Evolutionary conservation across 2,113 vertebrate genomes (phyloP), one percentile per base, ranked within the genome.

Genomic region (Rattus rattus): DNA sequence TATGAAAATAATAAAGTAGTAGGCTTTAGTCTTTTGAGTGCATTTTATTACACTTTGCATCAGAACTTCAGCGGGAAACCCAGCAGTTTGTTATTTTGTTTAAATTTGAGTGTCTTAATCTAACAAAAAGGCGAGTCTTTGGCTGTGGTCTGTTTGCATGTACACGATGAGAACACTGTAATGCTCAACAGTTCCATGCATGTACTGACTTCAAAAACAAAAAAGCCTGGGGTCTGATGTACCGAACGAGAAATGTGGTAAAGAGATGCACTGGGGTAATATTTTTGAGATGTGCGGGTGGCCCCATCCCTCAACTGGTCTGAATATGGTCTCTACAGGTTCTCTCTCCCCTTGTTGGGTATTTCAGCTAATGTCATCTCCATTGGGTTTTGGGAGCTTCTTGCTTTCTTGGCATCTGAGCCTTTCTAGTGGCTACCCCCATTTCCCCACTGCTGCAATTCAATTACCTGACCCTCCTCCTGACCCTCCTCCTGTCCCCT

Each of bases 61-160:
- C 63, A 61, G 63, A 90, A 56, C 69, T 97, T 96, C 33, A 17
- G 43, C 94, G 52, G 47, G 20, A 36, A 83, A 92, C 72, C 69
- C 22, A 91, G 83, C 30, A 88, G 90, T 97, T 88, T 84, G 70
- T 97, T 95, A 86, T 92, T 94, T 95, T 85, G 36, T 91, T 95
- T 90, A 87, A 79, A 81, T 92, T 96, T 97, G 67, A 90, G 69
- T 93, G 49, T 24, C 76, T 47, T 95, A 54, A 95, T 87, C 94
- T 91, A 95, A 95, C 88, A 56, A 88, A 85, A 92, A 92, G 61
- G 33, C 49, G 85, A 87, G 26, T 59, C 39, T 93, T 84, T 84
- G 54, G 79, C 65, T 96, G 88, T 91, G 87, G 39, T 92, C 84
- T 95, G 79, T 47, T 89, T 96, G 61, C 83, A 85, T 94, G 95